Evolutionary conservation across 2,113 vertebrate species (phyloP).

Genomic region (Istiophorus platypterus): DNA sequence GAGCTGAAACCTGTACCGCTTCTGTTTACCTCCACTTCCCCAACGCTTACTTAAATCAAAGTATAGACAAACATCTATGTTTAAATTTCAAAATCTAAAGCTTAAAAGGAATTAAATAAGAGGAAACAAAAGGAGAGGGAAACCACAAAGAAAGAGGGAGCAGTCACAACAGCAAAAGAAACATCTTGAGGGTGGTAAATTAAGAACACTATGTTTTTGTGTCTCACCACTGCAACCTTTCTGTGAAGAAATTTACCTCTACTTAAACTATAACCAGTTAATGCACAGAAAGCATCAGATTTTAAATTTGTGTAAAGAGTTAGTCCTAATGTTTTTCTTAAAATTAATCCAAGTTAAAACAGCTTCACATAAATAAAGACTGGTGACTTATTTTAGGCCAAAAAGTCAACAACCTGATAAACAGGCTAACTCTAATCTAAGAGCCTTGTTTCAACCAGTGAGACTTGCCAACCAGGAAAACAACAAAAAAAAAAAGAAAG

Average conservation of each 20-base stretch:
- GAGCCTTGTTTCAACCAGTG: not conserved
- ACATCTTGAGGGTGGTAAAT: not conserved
- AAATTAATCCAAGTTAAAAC: not conserved
- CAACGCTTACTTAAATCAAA: not conserved
- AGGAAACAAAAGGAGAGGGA: not conserved
- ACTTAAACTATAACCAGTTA: not conserved
- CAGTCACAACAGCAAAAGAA: not conserved
- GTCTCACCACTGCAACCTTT: not conserved
- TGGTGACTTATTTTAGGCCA: not conserved
- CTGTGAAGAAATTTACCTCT: not conserved
- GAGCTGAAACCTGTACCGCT: constrained; percentile 6
- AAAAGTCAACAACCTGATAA: not conserved
- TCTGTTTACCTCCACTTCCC: constrained; percentile 1
- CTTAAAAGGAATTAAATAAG: constrained; percentile 2
- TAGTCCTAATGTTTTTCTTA: not conserved
- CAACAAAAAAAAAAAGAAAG: no score
- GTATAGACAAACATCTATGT: not conserved
- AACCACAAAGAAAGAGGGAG: constrained; percentile 12
- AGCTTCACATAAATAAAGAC: not conserved
- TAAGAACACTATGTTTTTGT: not conserved
- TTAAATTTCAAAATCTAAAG: not conserved
- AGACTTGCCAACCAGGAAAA: no score
- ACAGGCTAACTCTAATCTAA: not conserved
- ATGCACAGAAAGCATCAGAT: not conserved
- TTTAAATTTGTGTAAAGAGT: not conserved